phyloP scores from a whole-genome alignment of 2,797 vertebrate species.

The Picus viridis region DNA sequence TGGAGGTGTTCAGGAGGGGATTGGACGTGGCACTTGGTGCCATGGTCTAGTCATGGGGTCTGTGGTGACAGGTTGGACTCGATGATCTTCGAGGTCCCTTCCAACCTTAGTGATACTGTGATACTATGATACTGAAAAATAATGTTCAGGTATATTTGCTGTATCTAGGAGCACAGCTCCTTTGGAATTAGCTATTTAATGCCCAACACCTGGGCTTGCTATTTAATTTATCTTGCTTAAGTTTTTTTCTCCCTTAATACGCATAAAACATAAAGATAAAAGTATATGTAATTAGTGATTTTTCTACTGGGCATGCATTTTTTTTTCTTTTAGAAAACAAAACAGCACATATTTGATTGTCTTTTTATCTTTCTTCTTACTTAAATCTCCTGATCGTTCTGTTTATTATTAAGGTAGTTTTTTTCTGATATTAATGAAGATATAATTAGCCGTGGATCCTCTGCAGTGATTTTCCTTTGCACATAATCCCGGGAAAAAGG shows the following conservation, averaged over 20 bases:
- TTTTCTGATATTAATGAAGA: slow-evolving; percentile 37
- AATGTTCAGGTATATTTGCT: neutral
- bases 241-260: neutral
- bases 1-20: no score
- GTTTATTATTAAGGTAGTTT: neutral
- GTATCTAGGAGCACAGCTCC: neutral
- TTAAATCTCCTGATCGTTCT: slow-evolving; percentile 6
- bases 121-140: no score
- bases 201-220: neutral
- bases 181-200: slow-evolving; percentile 17
- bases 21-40: no score
- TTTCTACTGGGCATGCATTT: neutral
- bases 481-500: neutral
- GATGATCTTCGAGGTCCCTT: no score
- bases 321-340: neutral
- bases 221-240: neutral
- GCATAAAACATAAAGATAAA: neutral
- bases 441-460: slow-evolving; percentile 21
- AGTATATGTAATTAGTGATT: neutral
- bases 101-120: no score
- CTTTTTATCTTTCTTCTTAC: slow-evolving; percentile 3
- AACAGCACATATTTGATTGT: neutral
- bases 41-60: no score
- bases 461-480: neutral
- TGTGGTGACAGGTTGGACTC: no score